phyloP scores from a whole-genome alignment of 2,888 invertebrate species.

The Lycia hirtaria region DNA sequence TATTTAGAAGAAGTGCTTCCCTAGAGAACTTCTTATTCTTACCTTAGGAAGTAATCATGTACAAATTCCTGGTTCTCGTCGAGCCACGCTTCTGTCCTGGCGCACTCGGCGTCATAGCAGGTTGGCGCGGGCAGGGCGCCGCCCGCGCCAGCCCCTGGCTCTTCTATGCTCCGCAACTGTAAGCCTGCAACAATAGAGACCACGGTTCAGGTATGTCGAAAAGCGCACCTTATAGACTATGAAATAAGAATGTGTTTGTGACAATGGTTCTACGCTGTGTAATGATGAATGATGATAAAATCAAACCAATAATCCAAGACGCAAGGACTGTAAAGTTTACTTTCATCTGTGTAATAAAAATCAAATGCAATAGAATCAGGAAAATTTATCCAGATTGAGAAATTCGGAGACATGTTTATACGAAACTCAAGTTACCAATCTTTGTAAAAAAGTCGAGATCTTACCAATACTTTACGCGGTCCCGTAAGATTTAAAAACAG shows the following conservation, averaged over 20 bases:
- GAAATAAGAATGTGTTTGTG: background rate
- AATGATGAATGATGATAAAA: background rate
- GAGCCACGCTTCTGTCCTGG: conserved; percentile 97
- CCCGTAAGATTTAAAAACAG: too few species aligned
- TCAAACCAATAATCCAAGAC: too few species aligned
- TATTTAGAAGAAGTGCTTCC: background rate
- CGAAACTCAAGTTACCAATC: too few species aligned
- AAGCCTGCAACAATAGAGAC: conserved; percentile 88
- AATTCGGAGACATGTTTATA: too few species aligned
- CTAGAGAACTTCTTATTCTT: conserved; percentile 34
- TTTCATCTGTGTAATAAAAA: too few species aligned
- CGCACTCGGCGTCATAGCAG: conserved; percentile 94
- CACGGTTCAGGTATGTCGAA: conserved; percentile 30
- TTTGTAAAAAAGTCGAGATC: too few species aligned
- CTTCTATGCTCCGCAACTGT: conserved; percentile 94
- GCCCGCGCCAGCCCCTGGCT: conserved; percentile 88
- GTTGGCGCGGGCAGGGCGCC: conserved; percentile 87
- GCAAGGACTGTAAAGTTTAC: too few species aligned
- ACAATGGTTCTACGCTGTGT: background rate
- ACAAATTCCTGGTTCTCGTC: conserved; percentile 98
- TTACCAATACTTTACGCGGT: too few species aligned
- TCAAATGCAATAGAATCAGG: too few species aligned
- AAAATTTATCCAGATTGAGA: too few species aligned
- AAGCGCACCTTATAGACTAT: background rate
- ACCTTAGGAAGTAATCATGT: conserved; percentile 97